Conservation (phyloP, 2,797 vertebrate species). For the Tinamus major region DNA sequence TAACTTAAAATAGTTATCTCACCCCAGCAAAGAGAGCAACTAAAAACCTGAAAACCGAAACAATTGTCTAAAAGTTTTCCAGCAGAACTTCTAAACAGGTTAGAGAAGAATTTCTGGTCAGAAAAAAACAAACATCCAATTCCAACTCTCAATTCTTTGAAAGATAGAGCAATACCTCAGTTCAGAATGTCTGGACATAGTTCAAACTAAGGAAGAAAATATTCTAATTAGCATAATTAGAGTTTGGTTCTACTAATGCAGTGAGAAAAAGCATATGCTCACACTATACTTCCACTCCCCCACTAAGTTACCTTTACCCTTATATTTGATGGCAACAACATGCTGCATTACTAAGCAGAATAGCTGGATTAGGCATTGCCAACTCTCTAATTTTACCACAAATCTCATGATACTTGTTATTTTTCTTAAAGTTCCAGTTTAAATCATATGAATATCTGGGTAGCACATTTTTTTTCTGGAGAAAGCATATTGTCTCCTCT, state of each 20-base stretch:
- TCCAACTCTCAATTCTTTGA: not conserved
- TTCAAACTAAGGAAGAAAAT: not conserved
- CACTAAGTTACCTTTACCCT: not conserved
- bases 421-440: conserved; percentile 1
- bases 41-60: not conserved
- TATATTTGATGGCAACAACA: not conserved
- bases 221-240: not conserved
- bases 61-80: not conserved
- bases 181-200: not conserved
- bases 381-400: not conserved
- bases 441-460: not conserved
- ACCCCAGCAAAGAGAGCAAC: not conserved
- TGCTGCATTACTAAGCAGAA: not conserved
- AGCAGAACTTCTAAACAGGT: not conserved
- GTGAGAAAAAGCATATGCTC: not conserved
- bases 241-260: not conserved
- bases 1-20: not conserved
- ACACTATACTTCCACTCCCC: not conserved
- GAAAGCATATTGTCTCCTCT: not conserved
- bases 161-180: not conserved
- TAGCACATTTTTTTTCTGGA: not conserved
- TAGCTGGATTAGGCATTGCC: not conserved
- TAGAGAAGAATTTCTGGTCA: not conserved
- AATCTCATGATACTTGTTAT: not conserved
- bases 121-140: not conserved